Percentiles rank a stretch among this genome's conserved stretches.
phyloP scores from a whole-genome alignment of 2,888 invertebrate species.

The Tigriopus californicus region DNA sequence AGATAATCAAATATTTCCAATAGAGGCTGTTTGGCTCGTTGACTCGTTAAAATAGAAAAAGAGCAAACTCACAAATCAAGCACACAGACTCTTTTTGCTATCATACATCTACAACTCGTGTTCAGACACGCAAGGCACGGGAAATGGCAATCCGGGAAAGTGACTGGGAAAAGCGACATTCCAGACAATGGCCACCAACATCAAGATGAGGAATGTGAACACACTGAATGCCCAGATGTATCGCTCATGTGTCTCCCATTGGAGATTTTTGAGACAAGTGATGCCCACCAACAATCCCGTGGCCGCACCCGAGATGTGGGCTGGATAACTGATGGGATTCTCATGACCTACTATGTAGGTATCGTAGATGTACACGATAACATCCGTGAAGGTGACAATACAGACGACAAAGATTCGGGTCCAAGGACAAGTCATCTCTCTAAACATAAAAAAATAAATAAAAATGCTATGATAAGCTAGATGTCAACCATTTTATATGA shows the following conservation, averaged over 20 bases:
- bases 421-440: slow-evolving; percentile 34
- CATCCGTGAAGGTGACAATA: slow-evolving; percentile 29
- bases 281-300: slow-evolving; percentile 26
- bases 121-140: not conserved
- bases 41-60: too few species aligned
- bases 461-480: not conserved
- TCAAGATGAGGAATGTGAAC: slow-evolving; percentile 19
- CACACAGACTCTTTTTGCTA: too few species aligned
- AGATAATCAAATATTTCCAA: not conserved
- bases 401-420: slow-evolving; percentile 28
- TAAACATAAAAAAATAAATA: slow-evolving; percentile 23
- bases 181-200: slow-evolving; percentile 20
- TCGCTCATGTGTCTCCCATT: slow-evolving; percentile 2
- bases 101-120: not conserved
- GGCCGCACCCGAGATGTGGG: slow-evolving; percentile 33
- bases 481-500: not conserved
- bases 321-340: slow-evolving; percentile 27
- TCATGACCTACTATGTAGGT: slow-evolving; percentile 23
- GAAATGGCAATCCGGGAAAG: slow-evolving; percentile 16
- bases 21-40: too few species aligned
- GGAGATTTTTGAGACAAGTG: not conserved
- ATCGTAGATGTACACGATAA: slow-evolving; percentile 32
- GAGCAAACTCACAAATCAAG: too few species aligned
- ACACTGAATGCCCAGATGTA: not conserved
- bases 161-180: slow-evolving; percentile 19